A percentile compares a stretch with the other conserved stretches of the same genome.
Evolutionary conservation across 2,888 invertebrate genomes (phyloP).

Genomic region (Lithophane ornitopus): DNA sequence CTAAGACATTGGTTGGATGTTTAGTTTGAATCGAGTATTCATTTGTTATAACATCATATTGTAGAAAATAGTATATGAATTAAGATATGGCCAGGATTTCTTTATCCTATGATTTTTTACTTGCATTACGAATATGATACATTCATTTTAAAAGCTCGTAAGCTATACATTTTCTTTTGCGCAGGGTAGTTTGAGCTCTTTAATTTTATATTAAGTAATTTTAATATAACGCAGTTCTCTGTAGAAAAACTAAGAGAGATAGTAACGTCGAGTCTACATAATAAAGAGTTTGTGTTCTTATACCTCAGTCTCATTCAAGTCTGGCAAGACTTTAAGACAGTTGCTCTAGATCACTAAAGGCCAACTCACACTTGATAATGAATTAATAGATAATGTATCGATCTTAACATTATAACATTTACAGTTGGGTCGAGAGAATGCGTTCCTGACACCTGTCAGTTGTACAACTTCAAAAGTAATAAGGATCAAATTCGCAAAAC

Average conservation of each 20-base stretch:
- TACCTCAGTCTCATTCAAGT: conserved; percentile 37
- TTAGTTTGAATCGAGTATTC: too few relatives aligned
- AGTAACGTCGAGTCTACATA: background rate
- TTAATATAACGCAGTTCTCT: background rate
- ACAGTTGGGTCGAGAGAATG: too few relatives aligned
- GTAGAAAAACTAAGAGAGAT: conserved; percentile 1
- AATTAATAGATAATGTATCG: conserved; percentile 5
- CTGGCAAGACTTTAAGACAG: conserved; percentile 39
- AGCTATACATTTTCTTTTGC: background rate
- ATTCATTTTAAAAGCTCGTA: conserved; percentile 1
- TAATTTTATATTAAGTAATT: background rate
- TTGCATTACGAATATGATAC: conserved; percentile 1
- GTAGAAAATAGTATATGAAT: background rate
- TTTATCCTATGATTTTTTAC: background rate
- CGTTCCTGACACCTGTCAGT: too few relatives aligned
- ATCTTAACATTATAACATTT: background rate
- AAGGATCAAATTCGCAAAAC: too few relatives aligned
- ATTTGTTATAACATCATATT: background rate
- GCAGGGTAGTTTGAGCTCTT: background rate
- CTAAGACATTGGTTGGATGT: too few relatives aligned
- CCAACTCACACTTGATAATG: conserved; percentile 9
- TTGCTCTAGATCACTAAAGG: conserved; percentile 11
- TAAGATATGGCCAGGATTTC: background rate
- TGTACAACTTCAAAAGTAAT: too few relatives aligned
- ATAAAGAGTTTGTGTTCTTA: conserved; percentile 19